A percentile compares a stretch with the other conserved stretches of the same genome.
Conservation (phyloP, 23 tunicate species). For the Botrylloides violaceus region DNA sequence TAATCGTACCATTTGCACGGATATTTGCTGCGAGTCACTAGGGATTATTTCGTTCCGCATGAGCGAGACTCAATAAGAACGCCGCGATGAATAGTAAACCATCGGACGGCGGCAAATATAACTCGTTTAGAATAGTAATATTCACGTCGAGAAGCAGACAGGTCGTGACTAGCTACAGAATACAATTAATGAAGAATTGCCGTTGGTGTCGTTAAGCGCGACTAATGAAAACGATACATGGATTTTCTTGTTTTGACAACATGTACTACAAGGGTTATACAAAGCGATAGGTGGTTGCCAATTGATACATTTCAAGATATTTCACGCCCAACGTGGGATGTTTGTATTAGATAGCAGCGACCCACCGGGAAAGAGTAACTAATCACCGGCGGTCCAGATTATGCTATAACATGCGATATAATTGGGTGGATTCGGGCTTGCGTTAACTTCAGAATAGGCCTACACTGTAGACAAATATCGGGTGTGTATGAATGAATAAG, state of each 20-base stretch:
- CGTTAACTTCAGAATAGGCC: too few species aligned
- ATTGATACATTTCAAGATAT: neutral
- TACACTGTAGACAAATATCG: too few species aligned
- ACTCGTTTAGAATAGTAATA: neutral
- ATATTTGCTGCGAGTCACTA: too few species aligned
- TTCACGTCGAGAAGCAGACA: neutral
- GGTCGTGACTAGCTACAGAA: slow-evolving; percentile 8
- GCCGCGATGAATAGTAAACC: slow-evolving; percentile 12
- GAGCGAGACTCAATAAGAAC: neutral
- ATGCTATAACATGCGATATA: too few species aligned
- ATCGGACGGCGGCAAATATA: slow-evolving; percentile 29
- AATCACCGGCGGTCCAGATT: too few species aligned
- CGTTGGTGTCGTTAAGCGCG: slow-evolving; percentile 17
- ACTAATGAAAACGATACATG: neutral
- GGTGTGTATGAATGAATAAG: too few species aligned
- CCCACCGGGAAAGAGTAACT: too few species aligned
- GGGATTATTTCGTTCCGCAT: too few species aligned
- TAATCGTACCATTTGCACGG: too few species aligned
- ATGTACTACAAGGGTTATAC: neutral
- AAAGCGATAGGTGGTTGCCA: neutral
- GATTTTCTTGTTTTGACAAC: slow-evolving; percentile 30
- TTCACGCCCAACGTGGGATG: neutral
- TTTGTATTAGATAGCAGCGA: neutral
- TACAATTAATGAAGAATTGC: slow-evolving; percentile 7
- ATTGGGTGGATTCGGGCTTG: too few species aligned